Conservation (phyloP, 2,113 vertebrate species). For the Numida meleagris region DNA sequence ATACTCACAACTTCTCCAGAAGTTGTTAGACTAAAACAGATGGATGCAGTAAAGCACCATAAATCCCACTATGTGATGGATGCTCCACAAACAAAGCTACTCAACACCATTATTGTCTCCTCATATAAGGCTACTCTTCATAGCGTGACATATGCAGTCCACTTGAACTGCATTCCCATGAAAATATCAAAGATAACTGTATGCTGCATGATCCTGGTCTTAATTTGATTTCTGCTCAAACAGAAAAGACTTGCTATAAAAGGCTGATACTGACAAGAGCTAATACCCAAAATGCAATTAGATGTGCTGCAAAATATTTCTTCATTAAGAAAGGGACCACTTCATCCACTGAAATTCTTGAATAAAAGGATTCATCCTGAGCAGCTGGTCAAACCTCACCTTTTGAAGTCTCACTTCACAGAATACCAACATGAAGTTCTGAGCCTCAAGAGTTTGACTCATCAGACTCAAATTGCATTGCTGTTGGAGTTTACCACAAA, state of each 20-base stretch:
- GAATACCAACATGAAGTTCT: neutral
- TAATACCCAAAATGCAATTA: accelerated
- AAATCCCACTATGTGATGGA: neutral
- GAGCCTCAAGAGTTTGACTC: neutral
- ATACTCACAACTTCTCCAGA: neutral
- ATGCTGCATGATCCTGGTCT: neutral
- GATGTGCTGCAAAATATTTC: neutral
- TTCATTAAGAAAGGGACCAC: neutral
- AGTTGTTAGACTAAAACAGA: neutral
- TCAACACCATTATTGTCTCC: neutral
- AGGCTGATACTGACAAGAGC: neutral
- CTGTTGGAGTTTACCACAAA: neutral
- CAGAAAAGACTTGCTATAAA: neutral
- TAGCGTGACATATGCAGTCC: neutral
- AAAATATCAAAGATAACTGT: neutral
- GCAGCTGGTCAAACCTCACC: neutral
- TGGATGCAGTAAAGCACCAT: neutral
- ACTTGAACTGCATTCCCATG: neutral
- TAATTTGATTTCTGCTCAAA: neutral
- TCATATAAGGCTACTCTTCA: neutral
- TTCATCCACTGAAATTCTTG: neutral
- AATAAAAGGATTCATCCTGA: neutral
- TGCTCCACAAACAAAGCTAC: neutral
- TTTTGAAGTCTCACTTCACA: neutral
- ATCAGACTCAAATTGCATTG: neutral